Conservation (phyloP, 1,140 invertebrate genomes). For the Phthorimaea operculella region DNA sequence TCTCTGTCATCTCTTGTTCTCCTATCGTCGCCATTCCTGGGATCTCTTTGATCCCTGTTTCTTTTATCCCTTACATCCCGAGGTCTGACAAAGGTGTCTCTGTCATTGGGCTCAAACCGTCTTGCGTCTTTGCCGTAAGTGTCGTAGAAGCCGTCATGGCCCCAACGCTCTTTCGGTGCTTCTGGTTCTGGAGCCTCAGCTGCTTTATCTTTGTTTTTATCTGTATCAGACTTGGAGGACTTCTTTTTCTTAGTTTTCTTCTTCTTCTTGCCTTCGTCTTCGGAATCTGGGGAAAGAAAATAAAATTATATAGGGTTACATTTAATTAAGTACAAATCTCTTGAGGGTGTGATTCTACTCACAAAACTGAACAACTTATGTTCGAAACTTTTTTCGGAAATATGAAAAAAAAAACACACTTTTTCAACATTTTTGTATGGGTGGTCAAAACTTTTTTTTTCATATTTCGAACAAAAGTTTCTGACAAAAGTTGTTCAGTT, state of each 20-base stretch:
- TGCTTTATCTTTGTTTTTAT: slow-evolving; percentile 35
- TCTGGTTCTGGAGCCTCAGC: slow-evolving; percentile 25
- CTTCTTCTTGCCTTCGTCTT: slow-evolving; percentile 34
- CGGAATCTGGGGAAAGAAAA: slow-evolving; percentile 32
- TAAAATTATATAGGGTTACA: background rate
- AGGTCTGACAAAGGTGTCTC: slow-evolving; percentile 22
- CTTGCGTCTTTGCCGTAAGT: slow-evolving; percentile 48
- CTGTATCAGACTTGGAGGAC: slow-evolving; percentile 28
- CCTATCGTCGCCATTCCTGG: slow-evolving; percentile 11
- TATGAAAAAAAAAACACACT: too few species aligned
- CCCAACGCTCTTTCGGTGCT: slow-evolving; percentile 39
- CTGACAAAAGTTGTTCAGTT: too few species aligned
- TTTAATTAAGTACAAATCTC: too few species aligned
- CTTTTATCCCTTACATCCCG: slow-evolving; percentile 16
- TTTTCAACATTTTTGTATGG: too few species aligned
- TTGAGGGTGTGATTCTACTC: too few species aligned
- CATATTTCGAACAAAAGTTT: too few species aligned
- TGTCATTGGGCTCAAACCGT: slow-evolving; percentile 26
- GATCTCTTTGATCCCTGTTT: slow-evolving; percentile 18
- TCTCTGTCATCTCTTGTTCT: slow-evolving; percentile 7
- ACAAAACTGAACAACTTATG: too few species aligned
- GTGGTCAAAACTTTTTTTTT: too few species aligned
- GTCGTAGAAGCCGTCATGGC: slow-evolving; percentile 58
- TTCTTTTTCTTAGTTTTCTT: slow-evolving; percentile 44
- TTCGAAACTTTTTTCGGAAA: too few species aligned